Evolutionary conservation across 2,797 vertebrate species (phyloP), one percentile per base, ranked within the genome.

Genomic region (Acanthis flammea): DNA sequence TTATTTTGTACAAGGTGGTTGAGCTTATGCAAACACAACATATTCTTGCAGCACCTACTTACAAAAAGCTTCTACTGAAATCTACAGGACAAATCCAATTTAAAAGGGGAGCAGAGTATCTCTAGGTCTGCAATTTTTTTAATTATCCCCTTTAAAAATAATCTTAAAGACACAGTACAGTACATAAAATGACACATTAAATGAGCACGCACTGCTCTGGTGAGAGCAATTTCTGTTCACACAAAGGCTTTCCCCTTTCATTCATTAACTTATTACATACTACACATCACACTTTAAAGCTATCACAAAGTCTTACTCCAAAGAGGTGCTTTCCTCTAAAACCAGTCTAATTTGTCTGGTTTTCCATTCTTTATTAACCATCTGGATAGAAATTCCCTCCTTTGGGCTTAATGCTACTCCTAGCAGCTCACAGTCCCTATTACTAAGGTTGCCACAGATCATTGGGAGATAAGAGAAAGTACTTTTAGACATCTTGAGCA

Each of bases 61-160:
- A 85, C 21, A 66, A 62, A 92, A 87, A 85, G 47, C 70, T 79
- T 78, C 78, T 79, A 50, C 7, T 83, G 67, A 85, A 83, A 86
- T 57, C 48, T 63, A 23, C 73, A 73, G 14, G 55, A 90, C 33
- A 80, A 89, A 37, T 45, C 61, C 62, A 65, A 44, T 67, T 81
- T 84, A 93, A 79, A 45, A 35, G 14, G 66, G 21, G 19, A 72
- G 37, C 22, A 41, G 30, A 88, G 63, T 75, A 68, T 28, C 12
- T 47, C 33, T 37, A 77, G 31, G 47, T 88, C 61, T 91, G 37
- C 37, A 81, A 57, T 65, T 83, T 91, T 91, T 89, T 86, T 3
- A 80, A 88, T 77, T 66, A 90, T 42, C 47, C 8, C 84, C 30
- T 33, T 33, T 63, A 76, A 75, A 80, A 94, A 39, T 3, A 31